Base-by-base conservation (phyloP, 2,888 invertebrate species). In the Anaspis maculata region DNA sequence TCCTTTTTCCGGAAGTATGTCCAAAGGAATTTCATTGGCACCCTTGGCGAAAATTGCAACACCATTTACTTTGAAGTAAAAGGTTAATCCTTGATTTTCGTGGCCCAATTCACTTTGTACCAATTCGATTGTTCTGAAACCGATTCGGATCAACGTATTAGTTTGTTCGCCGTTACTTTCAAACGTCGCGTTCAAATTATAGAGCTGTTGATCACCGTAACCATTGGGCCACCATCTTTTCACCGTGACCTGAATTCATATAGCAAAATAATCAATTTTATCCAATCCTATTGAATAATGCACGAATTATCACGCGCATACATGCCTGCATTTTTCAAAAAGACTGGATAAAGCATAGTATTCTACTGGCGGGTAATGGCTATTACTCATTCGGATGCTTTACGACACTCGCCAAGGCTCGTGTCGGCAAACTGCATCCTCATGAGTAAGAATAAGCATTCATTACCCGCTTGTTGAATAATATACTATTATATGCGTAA, bases 161-260 rank as follows among this genome's bases (percentile, higher is more conserved):
- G 62, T 60, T 4, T 30, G 29, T 43, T 58, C 55, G 3, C 64
- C 55, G 1, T 40, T 46, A 13, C 59, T 64, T 10, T 46, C 52
- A 23, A 76, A 70, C 1, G 67, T 67, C 1, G 80, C 69, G 33
- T 67, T 67, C 27, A 89, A 56, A 3, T 71, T 64, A 56, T 96
- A 96, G 3, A 96, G 65, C 1, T 72, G 71, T 57, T 87, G 92
- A 1, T 72, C 61, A 1, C 94, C 94, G 52, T 79, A 85, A 13
- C 92, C 95, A 64, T 91, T 94, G 0, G 97, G 97, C 95, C 95
- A 97, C 97, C 97, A 97, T 12, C 72, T 50, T 25, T 72, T 59
- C 0, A 84, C 73, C 27, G 61, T 49, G 15, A 32, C 27, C 54
- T 56, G 9, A 19, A 19, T 6, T 19, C 5, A 19, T 19, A 19